phyloP scores from a whole-genome alignment of 2,113 vertebrate genomes.

The Ophthalmolycus amberensis region DNA sequence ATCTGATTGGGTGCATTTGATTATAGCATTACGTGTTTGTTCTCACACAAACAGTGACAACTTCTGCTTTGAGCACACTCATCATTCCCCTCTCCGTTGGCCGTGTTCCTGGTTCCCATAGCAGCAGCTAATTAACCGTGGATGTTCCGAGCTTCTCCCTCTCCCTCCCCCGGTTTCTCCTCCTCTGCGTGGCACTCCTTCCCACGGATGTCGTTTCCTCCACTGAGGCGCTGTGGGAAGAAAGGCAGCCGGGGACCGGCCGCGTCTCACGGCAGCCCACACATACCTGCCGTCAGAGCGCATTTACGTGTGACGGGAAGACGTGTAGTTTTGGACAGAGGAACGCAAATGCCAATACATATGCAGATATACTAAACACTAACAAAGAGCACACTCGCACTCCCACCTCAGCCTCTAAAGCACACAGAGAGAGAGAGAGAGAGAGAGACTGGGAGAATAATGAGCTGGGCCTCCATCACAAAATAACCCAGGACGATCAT shows the following conservation, averaged over 20 bases:
- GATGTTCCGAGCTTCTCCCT: slow-evolving; percentile 8
- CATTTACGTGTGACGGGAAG: slow-evolving; percentile 62
- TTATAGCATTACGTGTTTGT: slow-evolving; percentile 42
- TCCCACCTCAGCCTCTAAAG: slow-evolving; percentile 14
- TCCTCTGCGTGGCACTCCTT: slow-evolving; percentile 20
- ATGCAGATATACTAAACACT: slow-evolving; percentile 48
- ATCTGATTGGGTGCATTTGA: slow-evolving; percentile 36
- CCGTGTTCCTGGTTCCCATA: slow-evolving; percentile 49
- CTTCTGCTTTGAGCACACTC: slow-evolving; percentile 66
- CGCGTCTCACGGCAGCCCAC: slow-evolving; percentile 53
- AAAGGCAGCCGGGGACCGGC: slow-evolving; percentile 5
- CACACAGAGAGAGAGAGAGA: background rate
- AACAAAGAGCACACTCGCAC: slow-evolving; percentile 20
- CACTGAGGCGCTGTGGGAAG: slow-evolving; percentile 33
- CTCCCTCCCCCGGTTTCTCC: slow-evolving; percentile 27
- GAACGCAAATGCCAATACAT: slow-evolving; percentile 34
- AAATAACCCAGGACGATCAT: slow-evolving; percentile 44
- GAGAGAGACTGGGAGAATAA: slow-evolving; percentile 27
- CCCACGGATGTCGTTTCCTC: slow-evolving; percentile 34
- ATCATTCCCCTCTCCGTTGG: background rate
- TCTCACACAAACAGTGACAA: slow-evolving; percentile 53
- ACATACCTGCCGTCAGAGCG: slow-evolving; percentile 59
- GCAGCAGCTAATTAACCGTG: slow-evolving; percentile 42
- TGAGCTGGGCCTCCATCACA: slow-evolving; percentile 29
- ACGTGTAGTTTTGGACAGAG: slow-evolving; percentile 17